Base-by-base conservation (phyloP, 2,888 invertebrate genomes). In the Junonia oenone region DNA sequence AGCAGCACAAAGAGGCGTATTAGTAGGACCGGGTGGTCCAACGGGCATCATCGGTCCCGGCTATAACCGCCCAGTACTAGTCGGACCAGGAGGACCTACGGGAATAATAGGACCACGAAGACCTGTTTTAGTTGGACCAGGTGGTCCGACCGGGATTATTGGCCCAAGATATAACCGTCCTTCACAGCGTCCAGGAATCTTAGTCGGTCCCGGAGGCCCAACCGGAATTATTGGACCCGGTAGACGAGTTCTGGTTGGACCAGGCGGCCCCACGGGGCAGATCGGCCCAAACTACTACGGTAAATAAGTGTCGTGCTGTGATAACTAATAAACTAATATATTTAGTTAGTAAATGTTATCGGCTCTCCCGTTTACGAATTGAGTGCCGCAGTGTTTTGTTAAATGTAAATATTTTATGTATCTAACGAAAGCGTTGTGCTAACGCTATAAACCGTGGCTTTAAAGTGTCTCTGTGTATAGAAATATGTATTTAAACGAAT, bases 51-150 rank as follows among this genome's bases (percentile, higher is more conserved):
- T 68, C 6, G 66, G 66, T 9, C 69, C 66, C 1, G 51, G 38
- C 1, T 80, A 68, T 27, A 70, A 57, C 29, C 61, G 62, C 31
- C 59, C 59, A 4, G 62, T 90, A 17, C 65, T 90, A 14, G 81
- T 85, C 0, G 90, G 91, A 0, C 68, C 68, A 0, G 81, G 78
- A 1, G 92, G 92, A 33, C 91, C 91, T 11, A 67, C 68, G 1
- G 69, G 71, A 1, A 38, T 62, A 6, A 66, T 66, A 9, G 69
- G 66, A 31, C 66, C 69, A 55, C 65, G 67, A 6, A 67, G 90
- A 76, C 45, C 55, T 5, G 68, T 92, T 22, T 66, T 92, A n/a
- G 88, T 87, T 2, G 92, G 92, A 1, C 91, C 92, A 0, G 91
- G 89, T 0, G 88, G 89, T 0, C 87, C 87, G n/a, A 81, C 81